phyloP scores from a whole-genome alignment of 64 coral and sea anemone species.

The Porites australiensis region DNA sequence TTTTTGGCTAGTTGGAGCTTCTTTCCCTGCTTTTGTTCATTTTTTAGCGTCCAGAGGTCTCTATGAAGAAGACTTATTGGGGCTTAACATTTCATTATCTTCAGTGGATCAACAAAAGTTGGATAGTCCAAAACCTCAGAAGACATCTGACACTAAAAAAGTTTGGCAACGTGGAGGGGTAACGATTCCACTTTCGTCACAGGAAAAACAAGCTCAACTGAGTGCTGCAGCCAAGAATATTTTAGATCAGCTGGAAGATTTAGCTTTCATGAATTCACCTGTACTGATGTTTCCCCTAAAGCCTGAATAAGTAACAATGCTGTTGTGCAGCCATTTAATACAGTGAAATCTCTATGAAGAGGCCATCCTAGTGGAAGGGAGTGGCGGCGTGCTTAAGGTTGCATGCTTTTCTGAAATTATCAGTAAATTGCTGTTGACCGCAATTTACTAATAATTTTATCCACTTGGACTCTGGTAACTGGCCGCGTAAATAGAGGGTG shows the following conservation, averaged over 20 bases:
- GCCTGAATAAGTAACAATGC: slow-evolving; percentile 39
- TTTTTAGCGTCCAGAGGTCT: slow-evolving; percentile 72
- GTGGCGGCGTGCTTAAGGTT: too few relatives aligned
- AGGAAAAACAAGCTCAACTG: slow-evolving; percentile 45
- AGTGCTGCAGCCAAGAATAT: slow-evolving; percentile 75
- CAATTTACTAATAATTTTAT: too few relatives aligned
- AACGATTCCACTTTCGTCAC: slow-evolving; percentile 67
- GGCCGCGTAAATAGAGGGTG: too few relatives aligned
- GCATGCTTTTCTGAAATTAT: too few relatives aligned
- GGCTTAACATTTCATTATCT: slow-evolving; percentile 74
- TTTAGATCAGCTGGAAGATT: slow-evolving; percentile 85
- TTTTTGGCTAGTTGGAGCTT: not conserved
- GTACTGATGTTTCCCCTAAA: slow-evolving; percentile 97
- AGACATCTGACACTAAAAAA: slow-evolving; percentile 46
- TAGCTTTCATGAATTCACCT: slow-evolving; percentile 91
- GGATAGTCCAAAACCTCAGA: slow-evolving; percentile 16
- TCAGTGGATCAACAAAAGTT: slow-evolving; percentile 12
- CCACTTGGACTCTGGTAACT: too few relatives aligned
- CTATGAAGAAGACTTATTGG: slow-evolving; percentile 87
- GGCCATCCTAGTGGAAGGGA: too few relatives aligned
- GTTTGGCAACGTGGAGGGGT: slow-evolving; percentile 80
- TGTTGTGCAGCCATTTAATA: not conserved
- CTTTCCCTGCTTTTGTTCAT: too few relatives aligned
- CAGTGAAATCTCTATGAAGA: too few relatives aligned
- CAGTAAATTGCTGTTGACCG: too few relatives aligned